Evolutionary conservation across 2,113 vertebrate genomes (phyloP), one percentile per base, ranked within the genome.

Genomic region (Cyanoramphus novaezelandiae): DNA sequence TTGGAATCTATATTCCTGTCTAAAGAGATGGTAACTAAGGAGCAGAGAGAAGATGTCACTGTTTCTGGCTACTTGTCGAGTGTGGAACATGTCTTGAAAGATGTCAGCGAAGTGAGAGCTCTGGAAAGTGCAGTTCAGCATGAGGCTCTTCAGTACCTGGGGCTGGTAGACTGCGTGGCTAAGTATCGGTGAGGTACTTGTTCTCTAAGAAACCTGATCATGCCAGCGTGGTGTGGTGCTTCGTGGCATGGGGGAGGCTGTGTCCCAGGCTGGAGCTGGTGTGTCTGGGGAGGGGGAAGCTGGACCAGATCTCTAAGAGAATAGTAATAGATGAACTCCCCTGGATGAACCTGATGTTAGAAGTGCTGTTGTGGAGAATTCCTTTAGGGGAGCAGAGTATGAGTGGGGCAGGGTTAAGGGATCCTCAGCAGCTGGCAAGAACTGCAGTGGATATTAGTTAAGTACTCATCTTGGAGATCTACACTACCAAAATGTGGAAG

Each of bases 151-250:
- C 97, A 98, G 65, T 99, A 99, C 43, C 72, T 97, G 85, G 99
- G 99, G 59, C 95, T 99, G 84, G 97, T 99, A 11, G 99, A 99
- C 93, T 99, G 99, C 11, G 98, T 99, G 44, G 99, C 99, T 63
- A 96, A 98, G 37, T 99, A 99, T 97, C 98, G 98, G 99, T 99
- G 97, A 98, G 98, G 50, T 93, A 44, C 74, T 53, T 35, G 33
- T 80, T 77, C 63, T 50, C 33, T 72, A 5, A 55, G 72, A 43
- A 44, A 31, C 29, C 37, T 17, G 74, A 1, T 10, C 15, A 10
- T n/a, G 28, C 37, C 69, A 4, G 24, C 9, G 8, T 37, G 50
- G 39, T 1, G 0, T 44, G 67, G 17, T 14, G 35, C 25, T 71
- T 33, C 0, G 1, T 46, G 46, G 46, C 1, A 1, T 1, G 0